Evolutionary conservation across 2,797 vertebrate species (phyloP).

Genomic region (Odontamblyopus lacepedii): DNA sequence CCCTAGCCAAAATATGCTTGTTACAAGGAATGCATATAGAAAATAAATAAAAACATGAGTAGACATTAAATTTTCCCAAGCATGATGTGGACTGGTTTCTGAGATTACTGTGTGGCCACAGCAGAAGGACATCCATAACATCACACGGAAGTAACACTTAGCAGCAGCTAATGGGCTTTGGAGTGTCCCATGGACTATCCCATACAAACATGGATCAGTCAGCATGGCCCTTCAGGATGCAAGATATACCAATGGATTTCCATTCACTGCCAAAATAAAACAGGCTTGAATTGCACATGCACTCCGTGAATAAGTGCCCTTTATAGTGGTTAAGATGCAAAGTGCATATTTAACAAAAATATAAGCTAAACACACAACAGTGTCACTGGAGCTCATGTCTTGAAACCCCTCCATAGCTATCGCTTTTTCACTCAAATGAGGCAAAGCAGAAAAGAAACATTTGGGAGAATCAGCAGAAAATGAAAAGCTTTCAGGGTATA

Average conservation of each 20-base stretch:
- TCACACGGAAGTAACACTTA: conserved; percentile 74
- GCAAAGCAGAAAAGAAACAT: conserved; percentile 53
- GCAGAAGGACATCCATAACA: conserved; percentile 52
- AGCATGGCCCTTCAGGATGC: conserved; percentile 64
- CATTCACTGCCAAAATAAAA: conserved; percentile 63
- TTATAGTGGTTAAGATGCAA: conserved; percentile 83
- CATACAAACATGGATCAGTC: conserved; percentile 67
- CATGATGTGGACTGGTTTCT: conserved; percentile 47
- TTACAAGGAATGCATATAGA: conserved; percentile 50
- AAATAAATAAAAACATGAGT: conserved; percentile 61
- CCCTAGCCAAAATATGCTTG: conserved; percentile 58
- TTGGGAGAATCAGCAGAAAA: conserved; percentile 48
- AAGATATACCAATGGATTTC: conserved; percentile 56
- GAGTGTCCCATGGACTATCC: conserved; percentile 75
- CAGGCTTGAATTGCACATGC: conserved; percentile 70
- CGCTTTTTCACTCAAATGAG: conserved; percentile 44
- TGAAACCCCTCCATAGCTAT: conserved; percentile 58
- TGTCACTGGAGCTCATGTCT: conserved; percentile 69
- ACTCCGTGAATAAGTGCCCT: conserved; percentile 82
- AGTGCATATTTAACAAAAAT: conserved; percentile 81
- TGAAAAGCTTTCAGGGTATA: conserved; percentile 54
- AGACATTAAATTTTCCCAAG: conserved; percentile 41
- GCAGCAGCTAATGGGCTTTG: conserved; percentile 81
- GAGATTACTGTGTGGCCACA: conserved; percentile 53
- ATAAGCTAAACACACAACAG: conserved; percentile 69